phyloP scores from a whole-genome alignment of 2,888 invertebrate genomes.

The Muschampia plurimacula region DNA sequence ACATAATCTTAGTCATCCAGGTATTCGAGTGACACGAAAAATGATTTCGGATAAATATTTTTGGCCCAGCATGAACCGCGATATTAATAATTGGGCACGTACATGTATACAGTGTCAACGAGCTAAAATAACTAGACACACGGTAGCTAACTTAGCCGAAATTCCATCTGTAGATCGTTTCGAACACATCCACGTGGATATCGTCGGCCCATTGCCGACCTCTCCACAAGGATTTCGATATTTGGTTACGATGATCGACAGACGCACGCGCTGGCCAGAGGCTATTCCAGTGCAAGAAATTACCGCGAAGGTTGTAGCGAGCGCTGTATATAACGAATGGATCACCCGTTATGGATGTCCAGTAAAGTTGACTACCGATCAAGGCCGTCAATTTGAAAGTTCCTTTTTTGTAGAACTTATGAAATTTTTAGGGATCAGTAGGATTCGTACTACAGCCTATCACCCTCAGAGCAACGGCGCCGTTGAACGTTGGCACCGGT shows the following conservation, averaged over 20 bases:
- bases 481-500: conserved; percentile 10
- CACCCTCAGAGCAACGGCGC: conserved; percentile 21
- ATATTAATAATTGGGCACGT: conserved; percentile 7
- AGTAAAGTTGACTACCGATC: conserved; percentile 1
- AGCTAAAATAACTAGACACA: not conserved
- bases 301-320: not conserved
- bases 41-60: not conserved
- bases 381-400: conserved; percentile 13
- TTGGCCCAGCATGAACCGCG: not conserved
- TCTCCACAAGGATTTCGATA: not conserved
- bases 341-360: conserved; percentile 8
- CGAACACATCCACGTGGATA: not conserved
- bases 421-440: conserved; percentile 2
- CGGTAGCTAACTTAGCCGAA: not conserved
- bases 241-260: not conserved
- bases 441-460: conserved; percentile 12
- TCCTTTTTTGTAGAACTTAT: not conserved
- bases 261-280: not conserved
- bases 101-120: not conserved
- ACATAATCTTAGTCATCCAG: conserved; percentile 19
- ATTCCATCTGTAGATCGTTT: not conserved
- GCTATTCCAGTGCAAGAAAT: not conserved
- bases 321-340: conserved; percentile 1
- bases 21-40: conserved; percentile 11
- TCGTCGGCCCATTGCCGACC: not conserved